A percentile compares a stretch with the other conserved stretches of the same genome.
Evolutionary conservation across 2,113 vertebrate genomes (phyloP).

Genomic region (Poecilia latipinna): DNA sequence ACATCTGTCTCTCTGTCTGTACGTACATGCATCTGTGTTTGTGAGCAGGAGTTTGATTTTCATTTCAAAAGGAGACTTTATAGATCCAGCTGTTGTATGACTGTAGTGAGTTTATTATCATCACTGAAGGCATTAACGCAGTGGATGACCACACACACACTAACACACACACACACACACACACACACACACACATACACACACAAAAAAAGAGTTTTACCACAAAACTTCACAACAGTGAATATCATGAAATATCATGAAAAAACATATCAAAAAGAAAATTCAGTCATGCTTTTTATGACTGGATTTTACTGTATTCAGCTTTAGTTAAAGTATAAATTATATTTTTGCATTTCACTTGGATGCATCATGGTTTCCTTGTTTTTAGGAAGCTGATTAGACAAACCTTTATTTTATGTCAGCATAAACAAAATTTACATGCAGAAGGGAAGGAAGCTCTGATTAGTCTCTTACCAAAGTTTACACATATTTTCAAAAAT

Average conservation of each 20-base stretch:
- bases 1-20: slow-evolving; percentile 23
- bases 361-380: background rate
- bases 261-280: no score
- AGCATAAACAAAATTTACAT: background rate
- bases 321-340: no score
- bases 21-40: slow-evolving; percentile 1
- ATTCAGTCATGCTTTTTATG: no score
- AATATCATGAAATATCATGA: no score
- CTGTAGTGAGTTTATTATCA: background rate
- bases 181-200: no score
- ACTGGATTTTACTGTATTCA: no score
- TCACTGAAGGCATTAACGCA: background rate
- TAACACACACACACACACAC: no score
- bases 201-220: no score
- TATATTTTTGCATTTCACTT: background rate
- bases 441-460: background rate
- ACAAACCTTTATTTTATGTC: background rate
- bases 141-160: no score
- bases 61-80: background rate
- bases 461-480: background rate
- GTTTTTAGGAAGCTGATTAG: no score
- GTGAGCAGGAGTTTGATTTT: background rate
- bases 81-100: slow-evolving; percentile 2
- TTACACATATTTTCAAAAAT: background rate
- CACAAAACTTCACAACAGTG: no score